A percentile compares a stretch with the other conserved stretches of the same genome.
phyloP scores from a whole-genome alignment of 1,140 invertebrate species.

The Drosophila takahashii region DNA sequence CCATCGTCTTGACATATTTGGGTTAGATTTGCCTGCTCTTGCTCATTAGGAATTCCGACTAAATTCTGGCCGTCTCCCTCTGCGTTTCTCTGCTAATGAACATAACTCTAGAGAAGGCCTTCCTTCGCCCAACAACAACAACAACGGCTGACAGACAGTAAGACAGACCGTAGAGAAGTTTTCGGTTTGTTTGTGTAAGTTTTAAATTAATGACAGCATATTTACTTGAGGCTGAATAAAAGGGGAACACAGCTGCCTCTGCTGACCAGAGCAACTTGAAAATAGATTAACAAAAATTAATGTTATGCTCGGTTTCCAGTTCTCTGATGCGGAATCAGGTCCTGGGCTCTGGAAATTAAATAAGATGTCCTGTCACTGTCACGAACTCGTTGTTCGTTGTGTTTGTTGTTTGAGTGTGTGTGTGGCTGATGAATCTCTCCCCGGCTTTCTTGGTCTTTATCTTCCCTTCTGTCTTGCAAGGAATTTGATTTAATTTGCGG shows the following conservation, averaged over 20 bases:
- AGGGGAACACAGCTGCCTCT: constrained; percentile 39
- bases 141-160: too few species aligned
- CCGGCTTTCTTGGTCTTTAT: constrained; percentile 15
- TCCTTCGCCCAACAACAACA: neutral
- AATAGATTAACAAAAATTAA: constrained; percentile 84
- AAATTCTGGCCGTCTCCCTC: constrained; percentile 45
- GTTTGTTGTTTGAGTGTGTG: constrained; percentile 15
- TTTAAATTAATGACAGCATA: constrained; percentile 82
- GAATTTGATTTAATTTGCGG: constrained; percentile 62
- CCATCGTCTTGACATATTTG: constrained; percentile 74
- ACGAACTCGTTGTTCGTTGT: constrained; percentile 37
- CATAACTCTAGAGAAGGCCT: constrained; percentile 65
- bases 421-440: constrained; percentile 64
- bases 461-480: constrained; percentile 19
- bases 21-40: constrained; percentile 54
- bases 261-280: constrained; percentile 62
- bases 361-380: constrained; percentile 79
- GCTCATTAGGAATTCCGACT: constrained; percentile 73
- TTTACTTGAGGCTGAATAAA: constrained; percentile 57
- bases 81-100: constrained; percentile 79
- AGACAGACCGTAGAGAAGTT: constrained; percentile 49
- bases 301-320: constrained; percentile 61
- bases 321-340: constrained; percentile 33
- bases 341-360: constrained; percentile 67
- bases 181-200: constrained; percentile 69